A percentile compares a stretch with the other conserved stretches of the same genome.
phyloP scores from a whole-genome alignment of 1,140 invertebrate genomes.

The Neodiprion fabricii region DNA sequence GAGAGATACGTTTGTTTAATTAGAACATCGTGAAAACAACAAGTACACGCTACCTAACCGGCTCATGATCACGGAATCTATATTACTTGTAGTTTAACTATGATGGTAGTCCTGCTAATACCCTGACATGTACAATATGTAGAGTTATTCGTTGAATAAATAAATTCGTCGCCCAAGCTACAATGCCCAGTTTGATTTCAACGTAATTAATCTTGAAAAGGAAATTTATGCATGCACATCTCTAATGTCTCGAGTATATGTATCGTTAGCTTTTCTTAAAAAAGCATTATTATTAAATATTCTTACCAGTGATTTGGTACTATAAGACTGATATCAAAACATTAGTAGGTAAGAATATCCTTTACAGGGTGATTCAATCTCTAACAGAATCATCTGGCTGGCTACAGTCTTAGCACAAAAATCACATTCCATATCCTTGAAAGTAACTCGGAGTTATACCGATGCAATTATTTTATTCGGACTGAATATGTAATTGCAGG shows the following conservation, averaged over 20 bases:
- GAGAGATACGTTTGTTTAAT: not conserved
- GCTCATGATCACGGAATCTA: no score
- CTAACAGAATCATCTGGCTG: no score
- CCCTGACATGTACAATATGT: not conserved
- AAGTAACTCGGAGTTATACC: constrained; percentile 6
- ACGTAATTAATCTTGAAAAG: no score
- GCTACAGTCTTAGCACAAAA: no score
- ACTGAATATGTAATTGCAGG: constrained; percentile 14
- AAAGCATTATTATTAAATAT: not conserved
- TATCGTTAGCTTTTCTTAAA: constrained; percentile 8
- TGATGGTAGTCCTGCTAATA: no score
- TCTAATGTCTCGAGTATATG: no score
- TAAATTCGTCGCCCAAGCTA: not conserved
- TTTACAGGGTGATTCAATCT: not conserved
- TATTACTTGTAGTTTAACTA: no score
- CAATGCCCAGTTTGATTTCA: no score
- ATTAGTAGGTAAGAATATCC: constrained; percentile 1
- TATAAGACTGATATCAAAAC: not conserved
- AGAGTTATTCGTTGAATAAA: not conserved
- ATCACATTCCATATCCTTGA: not conserved
- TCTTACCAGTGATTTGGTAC: not conserved
- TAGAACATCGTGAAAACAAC: not conserved
- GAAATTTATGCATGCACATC: no score
- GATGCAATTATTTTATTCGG: constrained; percentile 12
- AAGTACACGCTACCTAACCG: not conserved